Evolutionary conservation across 2,888 invertebrate genomes (phyloP), one percentile per base, ranked within the genome.

Genomic region (Euplexia lucipara): DNA sequence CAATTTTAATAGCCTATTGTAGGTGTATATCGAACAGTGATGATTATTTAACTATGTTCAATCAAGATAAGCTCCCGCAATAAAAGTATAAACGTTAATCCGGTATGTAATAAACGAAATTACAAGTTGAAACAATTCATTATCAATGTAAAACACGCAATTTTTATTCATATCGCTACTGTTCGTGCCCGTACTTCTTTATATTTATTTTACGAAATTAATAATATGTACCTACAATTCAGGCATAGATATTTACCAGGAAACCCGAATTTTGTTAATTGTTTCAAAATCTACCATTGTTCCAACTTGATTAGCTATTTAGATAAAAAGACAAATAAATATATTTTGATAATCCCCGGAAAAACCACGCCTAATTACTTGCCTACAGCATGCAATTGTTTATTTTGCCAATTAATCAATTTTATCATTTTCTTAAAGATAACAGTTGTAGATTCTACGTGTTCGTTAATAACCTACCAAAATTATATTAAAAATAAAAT

Each of bases 21-120:
- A 37, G 49, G 30, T 26, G 22, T 26, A 41, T 42, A 68, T 60
- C 22, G 54, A 47, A 53, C 35, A 41, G 20, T 32, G 14, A 48
- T 70, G 59, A 72, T 70, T 71, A 75, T 78, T 72, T 75, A 79
- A 78, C 73, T 74, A 79, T 87, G 79, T 88, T 91, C 88, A 90
- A 92, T 92, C 91, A 92, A 90, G 91, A 92, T 92, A 90, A 79
- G 45, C 51, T 76, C 62, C 49, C 48, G 73, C 85, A 90, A 91
- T 92, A 91, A 92, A 91, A 88, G 81, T 79, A 84, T 87, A 84
- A 83, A 73, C 66, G 65, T 67, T 90, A 90, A 92, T 91, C 90
- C 86, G 81, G 82, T 77, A 77, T 71, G 71, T 83, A 81, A 82
- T 86, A 86, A 83, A 85, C 75, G 72, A 80, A 83, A 70, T 73